Base-by-base conservation (phyloP, 2,888 invertebrate genomes). In the Polydesmus complanatus region DNA sequence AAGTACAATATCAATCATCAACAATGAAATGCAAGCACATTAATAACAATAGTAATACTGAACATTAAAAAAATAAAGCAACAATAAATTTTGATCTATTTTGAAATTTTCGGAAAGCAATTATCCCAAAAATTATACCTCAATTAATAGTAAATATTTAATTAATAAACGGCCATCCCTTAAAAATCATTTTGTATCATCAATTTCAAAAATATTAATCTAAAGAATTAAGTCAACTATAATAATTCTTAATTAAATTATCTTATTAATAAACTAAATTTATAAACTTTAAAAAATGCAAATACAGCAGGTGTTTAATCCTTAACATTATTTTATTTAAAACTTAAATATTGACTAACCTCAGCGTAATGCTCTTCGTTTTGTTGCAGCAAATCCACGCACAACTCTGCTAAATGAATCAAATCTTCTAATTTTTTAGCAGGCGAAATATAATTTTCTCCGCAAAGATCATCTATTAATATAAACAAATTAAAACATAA, bases 281-380 rank as follows among this genome's bases (percentile, higher is more conserved):
- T n/a, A n/a, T n/a, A n/a, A n/a, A n/a, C n/a, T n/a, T n/a, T n/a
- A n/a, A n/a, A n/a, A n/a, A n/a, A n/a, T n/a, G n/a, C n/a, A n/a
- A n/a, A n/a, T n/a, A n/a, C n/a, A n/a, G n/a, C n/a, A n/a, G n/a
- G n/a, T n/a, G 37, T 5, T 37, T 37, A 37, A 14, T 37, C 37
- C 8, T 37, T 18, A 56, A 54, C 27, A 51, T 57, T 8, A 51
- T 1, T 55, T 5, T 54, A 54, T 54, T 23, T 56, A 3, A 48
- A 21, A 27, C 5, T 51, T 14, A 51, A 51, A 51, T 51, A 19
- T 21, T 51, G 53, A 71, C 77, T 78, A 82, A 98, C 97, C 91
- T 98, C 97, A 67, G 97, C 94, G 77, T 98, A 98, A 75, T 98
- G 96, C 76, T 98, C 98, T 79, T 98, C 97, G 74, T 98, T 98